phyloP scores from a whole-genome alignment of 2,888 invertebrate genomes.

The Gymnosoma rotundatum region DNA sequence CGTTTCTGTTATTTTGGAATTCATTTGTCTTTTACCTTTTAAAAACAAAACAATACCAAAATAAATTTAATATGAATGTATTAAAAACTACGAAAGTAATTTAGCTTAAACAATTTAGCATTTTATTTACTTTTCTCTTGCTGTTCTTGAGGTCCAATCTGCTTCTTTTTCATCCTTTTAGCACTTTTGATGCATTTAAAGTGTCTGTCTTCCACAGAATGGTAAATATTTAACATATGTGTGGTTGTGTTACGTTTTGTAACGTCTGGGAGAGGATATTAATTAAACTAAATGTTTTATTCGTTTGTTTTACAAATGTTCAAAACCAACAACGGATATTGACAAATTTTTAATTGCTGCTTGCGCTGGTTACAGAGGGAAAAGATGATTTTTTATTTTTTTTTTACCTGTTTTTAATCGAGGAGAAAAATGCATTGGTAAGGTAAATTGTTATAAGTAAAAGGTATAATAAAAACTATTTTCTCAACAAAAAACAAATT shows the following conservation, averaged over 20 bases:
- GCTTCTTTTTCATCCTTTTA: not conserved
- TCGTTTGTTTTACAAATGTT: constrained; percentile 22
- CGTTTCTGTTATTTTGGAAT: too few relatives aligned
- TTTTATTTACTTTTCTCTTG: not conserved
- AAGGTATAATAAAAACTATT: too few relatives aligned
- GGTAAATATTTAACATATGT: not conserved
- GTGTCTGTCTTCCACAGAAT: not conserved
- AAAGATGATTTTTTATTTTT: not conserved
- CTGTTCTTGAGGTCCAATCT: not conserved
- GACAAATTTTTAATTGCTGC: constrained; percentile 13
- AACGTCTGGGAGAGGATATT: constrained; percentile 30
- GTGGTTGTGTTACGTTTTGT: constrained; percentile 27
- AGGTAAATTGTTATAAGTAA: too few relatives aligned
- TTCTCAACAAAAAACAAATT: too few relatives aligned
- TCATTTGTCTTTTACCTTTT: too few relatives aligned
- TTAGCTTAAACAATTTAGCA: not conserved
- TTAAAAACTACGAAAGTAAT: too few relatives aligned
- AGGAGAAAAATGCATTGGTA: too few relatives aligned
- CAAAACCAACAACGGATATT: constrained; percentile 31
- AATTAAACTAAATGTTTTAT: constrained; percentile 44
- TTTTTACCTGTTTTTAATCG: too few relatives aligned
- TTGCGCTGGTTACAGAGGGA: not conserved
- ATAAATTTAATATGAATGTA: too few relatives aligned
- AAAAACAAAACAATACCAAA: not conserved
- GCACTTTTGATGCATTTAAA: not conserved